Base-by-base conservation (phyloP, 2,888 invertebrate genomes). In the Fragum fragum region DNA sequence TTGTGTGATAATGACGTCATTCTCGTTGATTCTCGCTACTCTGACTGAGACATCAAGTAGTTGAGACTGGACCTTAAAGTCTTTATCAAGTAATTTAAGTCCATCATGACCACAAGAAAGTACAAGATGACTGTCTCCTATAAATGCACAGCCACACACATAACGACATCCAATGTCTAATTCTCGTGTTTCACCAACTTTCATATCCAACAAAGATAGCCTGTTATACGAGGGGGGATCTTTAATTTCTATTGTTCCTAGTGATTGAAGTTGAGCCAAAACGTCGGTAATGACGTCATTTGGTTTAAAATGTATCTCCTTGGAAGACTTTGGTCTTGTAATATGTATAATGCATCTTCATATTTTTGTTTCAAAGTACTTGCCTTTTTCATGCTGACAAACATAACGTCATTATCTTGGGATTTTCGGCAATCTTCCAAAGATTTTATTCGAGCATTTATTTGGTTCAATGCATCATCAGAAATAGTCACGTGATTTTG, bases 21-120 rank as follows among this genome's bases (percentile, higher is more conserved):
- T 57, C 18, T 57, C 23, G 26, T 26, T 57, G 11, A 26, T 57
- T 26, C 23, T 26, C 26, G 57, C 57, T 11, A 57, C 57, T n/a
- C n/a, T 21, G 23, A 57, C 9, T 57, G 57, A 57, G 26, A 23
- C 3, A 26, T 57, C 23, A 21, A 23, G 57, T 57, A 57, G 14
- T 14, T 57, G 57, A 6, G 57, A 57, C 57, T 26, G 21, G 57
- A 23, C 26, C 9, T 57, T 57, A 23, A 57, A 26, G 26, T 57
- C 5, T 57, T 57, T 57, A 57, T 57, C 57, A 2, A 57, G 57
- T 23, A 57, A 23, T 26, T 57, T 57, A 26, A 57, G 26, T 57
- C 57, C 57, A 23, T 57, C 57, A 57, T 23, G 2, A 57, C 57
- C 57, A 57, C 57, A 57, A 2, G 23, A 5, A n/a, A 57, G 57